A percentile compares a stretch with the other conserved stretches of the same genome.
Evolutionary conservation across 2,113 vertebrate genomes (phyloP).

Genomic region (Cyprinodon tularosa): DNA sequence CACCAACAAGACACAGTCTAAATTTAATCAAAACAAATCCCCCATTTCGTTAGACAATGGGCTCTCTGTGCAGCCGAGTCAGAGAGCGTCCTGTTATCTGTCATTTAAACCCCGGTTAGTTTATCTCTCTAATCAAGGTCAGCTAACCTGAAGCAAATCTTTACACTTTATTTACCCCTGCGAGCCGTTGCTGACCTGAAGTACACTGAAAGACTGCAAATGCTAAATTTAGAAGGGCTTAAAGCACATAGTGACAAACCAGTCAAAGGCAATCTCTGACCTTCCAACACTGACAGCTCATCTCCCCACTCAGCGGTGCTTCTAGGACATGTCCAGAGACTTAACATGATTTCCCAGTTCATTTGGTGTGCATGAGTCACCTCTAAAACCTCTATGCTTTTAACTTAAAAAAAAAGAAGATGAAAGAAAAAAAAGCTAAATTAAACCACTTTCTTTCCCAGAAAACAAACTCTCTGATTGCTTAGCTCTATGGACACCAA

Average conservation of each 20-base stretch:
- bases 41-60: not conserved
- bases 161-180: slow-evolving; percentile 41
- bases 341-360: slow-evolving; percentile 25
- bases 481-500: not conserved
- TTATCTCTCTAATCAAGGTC: not conserved
- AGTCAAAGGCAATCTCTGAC: slow-evolving; percentile 71
- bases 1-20: not conserved
- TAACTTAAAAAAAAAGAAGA: slow-evolving; percentile 4
- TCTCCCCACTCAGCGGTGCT: slow-evolving; percentile 52
- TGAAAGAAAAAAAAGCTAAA: slow-evolving; percentile 15
- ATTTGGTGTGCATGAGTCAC: slow-evolving; percentile 14
- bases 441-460: not conserved
- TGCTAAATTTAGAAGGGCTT: slow-evolving; percentile 79
- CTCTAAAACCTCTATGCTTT: slow-evolving; percentile 12
- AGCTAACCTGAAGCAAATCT: slow-evolving; percentile 10
- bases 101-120: not conserved
- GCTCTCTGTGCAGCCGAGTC: not conserved
- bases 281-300: slow-evolving; percentile 68
- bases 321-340: slow-evolving; percentile 37
- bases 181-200: slow-evolving; percentile 58
- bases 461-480: not conserved
- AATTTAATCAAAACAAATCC: slow-evolving; percentile 1
- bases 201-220: slow-evolving; percentile 59
- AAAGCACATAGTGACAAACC: slow-evolving; percentile 71
- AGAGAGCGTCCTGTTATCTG: not conserved